Percentiles rank a stretch among this genome's conserved stretches.
Conservation (phyloP, 2,888 invertebrate species). For the Tiphia femorata region DNA sequence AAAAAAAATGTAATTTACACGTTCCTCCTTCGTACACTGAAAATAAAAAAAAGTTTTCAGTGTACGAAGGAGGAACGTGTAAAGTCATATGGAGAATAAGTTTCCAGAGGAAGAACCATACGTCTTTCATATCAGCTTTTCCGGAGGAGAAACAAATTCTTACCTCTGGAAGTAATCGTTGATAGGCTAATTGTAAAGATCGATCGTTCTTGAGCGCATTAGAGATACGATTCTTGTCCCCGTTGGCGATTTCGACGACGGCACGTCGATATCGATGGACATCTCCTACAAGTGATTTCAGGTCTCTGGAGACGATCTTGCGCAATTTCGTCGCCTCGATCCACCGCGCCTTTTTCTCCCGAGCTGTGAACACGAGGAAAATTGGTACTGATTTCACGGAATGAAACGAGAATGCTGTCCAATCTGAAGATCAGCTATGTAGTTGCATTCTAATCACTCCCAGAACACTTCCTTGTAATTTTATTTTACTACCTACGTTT, state of each 20-base stretch:
- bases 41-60: neutral
- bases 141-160: too few relatives aligned
- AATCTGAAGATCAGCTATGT: neutral
- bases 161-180: constrained; percentile 66
- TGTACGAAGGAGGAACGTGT: neutral
- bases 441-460: too few relatives aligned
- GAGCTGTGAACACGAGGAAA: constrained; percentile 64
- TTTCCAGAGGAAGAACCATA: neutral
- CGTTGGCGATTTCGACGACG: constrained; percentile 73
- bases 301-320: constrained; percentile 72
- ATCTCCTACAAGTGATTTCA: constrained; percentile 73
- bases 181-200: constrained; percentile 73
- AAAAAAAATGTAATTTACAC: too few relatives aligned
- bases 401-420: neutral
- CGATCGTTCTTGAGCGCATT: constrained; percentile 74
- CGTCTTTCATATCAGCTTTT: too few relatives aligned
- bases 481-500: too few relatives aligned
- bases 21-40: neutral
- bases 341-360: constrained; percentile 75
- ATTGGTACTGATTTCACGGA: neutral
- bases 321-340: constrained; percentile 71
- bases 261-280: constrained; percentile 72
- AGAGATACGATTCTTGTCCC: constrained; percentile 74
- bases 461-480: too few relatives aligned
- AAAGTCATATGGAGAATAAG: neutral